These are phyloP conservation scores for Nephila pilipes DNA, from an alignment of 1,140 invertebrate species.

Conservation along the genomic window DNA sequence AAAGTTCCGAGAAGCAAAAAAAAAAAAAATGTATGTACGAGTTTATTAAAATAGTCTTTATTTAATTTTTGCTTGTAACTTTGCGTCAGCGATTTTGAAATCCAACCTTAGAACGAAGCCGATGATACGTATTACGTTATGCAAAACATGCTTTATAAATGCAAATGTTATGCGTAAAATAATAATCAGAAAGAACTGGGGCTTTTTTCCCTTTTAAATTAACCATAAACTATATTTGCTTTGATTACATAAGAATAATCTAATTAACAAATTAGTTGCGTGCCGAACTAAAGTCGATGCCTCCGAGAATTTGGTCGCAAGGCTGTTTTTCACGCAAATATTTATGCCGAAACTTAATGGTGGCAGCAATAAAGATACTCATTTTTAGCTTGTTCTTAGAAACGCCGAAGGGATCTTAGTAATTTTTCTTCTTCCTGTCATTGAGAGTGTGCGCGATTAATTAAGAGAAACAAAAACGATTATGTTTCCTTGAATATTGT, in stretches of 20 bases:
- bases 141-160: constrained; percentile 38
- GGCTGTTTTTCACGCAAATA: constrained; percentile 23
- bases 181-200: constrained; percentile 14
- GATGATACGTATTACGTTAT: background rate
- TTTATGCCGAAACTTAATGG: background rate
- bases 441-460: background rate
- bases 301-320: background rate
- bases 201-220: background rate
- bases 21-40: background rate
- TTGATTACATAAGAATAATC: constrained; percentile 29
- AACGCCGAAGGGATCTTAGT: background rate
- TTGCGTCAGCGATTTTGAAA: background rate
- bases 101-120: background rate
- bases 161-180: constrained; percentile 8
- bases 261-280: constrained; percentile 27
- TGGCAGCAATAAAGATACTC: background rate
- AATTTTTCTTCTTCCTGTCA: background rate
- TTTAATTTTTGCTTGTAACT: background rate
- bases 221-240: constrained; percentile 4
- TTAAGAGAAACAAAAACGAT: background rate
- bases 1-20: background rate
- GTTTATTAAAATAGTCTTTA: background rate
- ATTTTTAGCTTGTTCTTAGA: background rate
- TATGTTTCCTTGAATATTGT: background rate
- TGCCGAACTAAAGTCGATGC: background rate